These are phyloP conservation scores for Orgyia antiqua DNA, from an alignment of 2,888 invertebrate species.

Conservation along the genomic window DNA sequence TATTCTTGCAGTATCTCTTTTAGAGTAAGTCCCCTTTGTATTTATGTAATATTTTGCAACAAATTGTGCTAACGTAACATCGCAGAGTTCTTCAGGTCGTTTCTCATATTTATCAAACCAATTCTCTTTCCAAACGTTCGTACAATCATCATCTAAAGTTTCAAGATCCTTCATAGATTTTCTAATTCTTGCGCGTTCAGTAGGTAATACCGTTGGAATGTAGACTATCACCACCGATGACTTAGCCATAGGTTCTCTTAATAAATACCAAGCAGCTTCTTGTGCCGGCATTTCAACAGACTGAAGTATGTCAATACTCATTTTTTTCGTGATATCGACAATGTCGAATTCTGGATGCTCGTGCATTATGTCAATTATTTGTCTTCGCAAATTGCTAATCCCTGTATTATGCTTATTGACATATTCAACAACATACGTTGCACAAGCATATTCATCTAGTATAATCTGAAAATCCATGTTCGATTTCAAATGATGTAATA, in stretches of 20 bases:
- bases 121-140: conserved; percentile 51
- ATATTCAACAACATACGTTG: conserved; percentile 49
- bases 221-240: conserved; percentile 16
- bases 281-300: conserved; percentile 33
- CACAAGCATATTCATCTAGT: conserved; percentile 50
- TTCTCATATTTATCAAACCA: conserved; percentile 50
- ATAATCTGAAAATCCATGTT: conserved; percentile 50
- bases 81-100: conserved; percentile 36
- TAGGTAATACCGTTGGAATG: conserved; percentile 34
- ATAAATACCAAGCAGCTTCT: conserved; percentile 43
- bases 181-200: conserved; percentile 24
- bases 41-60: conserved; percentile 31
- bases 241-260: conserved; percentile 25
- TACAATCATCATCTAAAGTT: conserved; percentile 31
- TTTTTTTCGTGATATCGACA: conserved; percentile 23
- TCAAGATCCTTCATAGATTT: conserved; percentile 3
- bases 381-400: conserved; percentile 36
- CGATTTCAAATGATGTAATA: conserved; percentile 33
- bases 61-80: conserved; percentile 43
- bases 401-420: conserved; percentile 46
- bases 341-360: conserved; percentile 30
- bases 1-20: conserved; percentile 27
- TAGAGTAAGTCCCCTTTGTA: conserved; percentile 8
- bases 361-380: conserved; percentile 33
- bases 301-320: conserved; percentile 24